Conservation (phyloP, 1,140 invertebrate genomes). For the Drosophila busckii region DNA sequence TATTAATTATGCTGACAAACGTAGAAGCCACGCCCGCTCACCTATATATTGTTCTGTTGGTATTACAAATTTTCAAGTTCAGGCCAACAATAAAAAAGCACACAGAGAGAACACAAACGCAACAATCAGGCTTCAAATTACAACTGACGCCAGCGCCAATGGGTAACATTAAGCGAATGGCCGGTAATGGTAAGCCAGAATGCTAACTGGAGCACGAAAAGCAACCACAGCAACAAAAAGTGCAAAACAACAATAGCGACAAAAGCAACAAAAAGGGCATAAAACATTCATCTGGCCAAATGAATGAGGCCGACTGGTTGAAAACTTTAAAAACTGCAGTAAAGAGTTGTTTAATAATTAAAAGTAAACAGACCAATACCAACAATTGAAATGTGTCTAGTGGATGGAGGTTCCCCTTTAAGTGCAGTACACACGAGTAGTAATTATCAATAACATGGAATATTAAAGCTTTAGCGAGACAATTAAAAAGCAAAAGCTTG, state of each 20-base stretch:
- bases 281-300: conserved; percentile 54
- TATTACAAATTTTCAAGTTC: conserved; percentile 60
- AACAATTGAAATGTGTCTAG: not conserved
- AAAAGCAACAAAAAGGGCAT: conserved; percentile 37
- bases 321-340: conserved; percentile 14
- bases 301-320: conserved; percentile 30
- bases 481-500: conserved; percentile 34
- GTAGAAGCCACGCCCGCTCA: conserved; percentile 21
- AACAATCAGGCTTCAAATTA: conserved; percentile 75
- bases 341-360: conserved; percentile 55
- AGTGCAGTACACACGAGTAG: not conserved
- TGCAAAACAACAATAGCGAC: conserved; percentile 1
- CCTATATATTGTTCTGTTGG: conserved; percentile 29
- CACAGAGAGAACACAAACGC: too few relatives aligned
- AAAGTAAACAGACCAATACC: conserved; percentile 29
- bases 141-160: conserved; percentile 55
- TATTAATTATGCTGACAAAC: conserved; percentile 43
- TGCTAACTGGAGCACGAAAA: conserved; percentile 63
- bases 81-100: conserved; percentile 46
- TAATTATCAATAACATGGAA: conserved; percentile 16
- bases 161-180: conserved; percentile 59
- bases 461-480: conserved; percentile 4
- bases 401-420: too few relatives aligned
- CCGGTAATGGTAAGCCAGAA: conserved; percentile 26
- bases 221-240: conserved; percentile 11